phyloP scores from a whole-genome alignment of 1,140 invertebrate genomes.

The Drosophila kurseongensis region DNA sequence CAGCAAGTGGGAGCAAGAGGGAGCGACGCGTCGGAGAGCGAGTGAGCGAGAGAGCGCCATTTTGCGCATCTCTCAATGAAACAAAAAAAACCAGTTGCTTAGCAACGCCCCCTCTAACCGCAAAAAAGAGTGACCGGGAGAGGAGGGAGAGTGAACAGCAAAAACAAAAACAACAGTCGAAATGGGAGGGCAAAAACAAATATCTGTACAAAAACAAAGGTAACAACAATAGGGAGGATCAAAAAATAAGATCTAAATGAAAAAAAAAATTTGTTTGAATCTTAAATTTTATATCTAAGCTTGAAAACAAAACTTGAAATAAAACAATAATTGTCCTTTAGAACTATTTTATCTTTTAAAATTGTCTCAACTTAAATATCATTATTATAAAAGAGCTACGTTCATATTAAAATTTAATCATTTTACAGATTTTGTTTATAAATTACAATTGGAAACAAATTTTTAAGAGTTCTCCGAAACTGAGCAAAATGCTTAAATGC shows the following conservation, averaged over 20 bases:
- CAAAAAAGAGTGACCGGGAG: slow-evolving; percentile 33
- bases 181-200: slow-evolving; percentile 4
- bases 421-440: background rate
- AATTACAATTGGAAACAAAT: too few relatives aligned
- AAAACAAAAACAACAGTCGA: background rate
- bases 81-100: slow-evolving; percentile 79
- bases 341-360: too few relatives aligned
- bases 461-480: too few relatives aligned
- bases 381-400: too few relatives aligned
- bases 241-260: background rate
- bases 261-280: background rate
- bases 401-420: too few relatives aligned
- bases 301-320: too few relatives aligned
- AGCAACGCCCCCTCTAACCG: slow-evolving; percentile 84
- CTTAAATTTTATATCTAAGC: too few relatives aligned
- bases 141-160: slow-evolving; percentile 6
- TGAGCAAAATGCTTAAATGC: background rate
- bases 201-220: slow-evolving; percentile 13
- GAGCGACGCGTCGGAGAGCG: slow-evolving; percentile 12
- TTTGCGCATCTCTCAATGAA: slow-evolving; percentile 71
- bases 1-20: slow-evolving; percentile 39
- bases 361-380: too few relatives aligned
- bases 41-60: slow-evolving; percentile 36
- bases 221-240: slow-evolving; percentile 11
- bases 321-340: too few relatives aligned